Conservation (phyloP, 2,113 vertebrate species). For the Cheilinus undulatus region DNA sequence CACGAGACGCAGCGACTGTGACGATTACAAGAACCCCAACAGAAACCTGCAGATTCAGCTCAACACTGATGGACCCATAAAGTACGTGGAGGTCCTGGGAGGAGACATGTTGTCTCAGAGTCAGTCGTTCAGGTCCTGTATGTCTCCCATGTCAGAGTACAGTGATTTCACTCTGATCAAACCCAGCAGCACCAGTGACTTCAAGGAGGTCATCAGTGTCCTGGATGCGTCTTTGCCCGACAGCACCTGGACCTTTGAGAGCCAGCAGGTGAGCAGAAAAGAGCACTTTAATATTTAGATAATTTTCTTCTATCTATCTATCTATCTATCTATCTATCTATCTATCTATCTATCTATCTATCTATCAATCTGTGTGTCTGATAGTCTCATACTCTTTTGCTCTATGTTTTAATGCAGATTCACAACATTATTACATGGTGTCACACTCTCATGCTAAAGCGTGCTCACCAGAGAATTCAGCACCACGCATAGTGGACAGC, state of each 20-base stretch:
- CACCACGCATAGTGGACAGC: conserved; percentile 33
- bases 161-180: conserved; percentile 90
- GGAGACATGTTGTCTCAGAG: conserved; percentile 87
- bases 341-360: conserved; percentile 28
- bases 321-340: conserved; percentile 18
- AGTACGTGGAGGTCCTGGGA: conserved; percentile 93
- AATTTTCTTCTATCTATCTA: too few species aligned
- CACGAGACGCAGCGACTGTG: conserved; percentile 60
- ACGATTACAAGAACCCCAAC: conserved; percentile 85
- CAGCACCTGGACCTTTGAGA: conserved; percentile 64
- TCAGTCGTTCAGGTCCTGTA: conserved; percentile 89
- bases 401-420: not conserved
- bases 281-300: too few species aligned
- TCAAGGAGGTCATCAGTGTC: conserved; percentile 66
- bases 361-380: not conserved
- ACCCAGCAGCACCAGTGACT: conserved; percentile 73
- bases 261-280: conserved; percentile 73
- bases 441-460: not conserved
- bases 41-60: conserved; percentile 88
- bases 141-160: conserved; percentile 86
- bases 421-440: too few species aligned
- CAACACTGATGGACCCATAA: conserved; percentile 90
- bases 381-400: not conserved
- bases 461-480: conserved; percentile 10
- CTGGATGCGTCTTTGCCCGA: conserved; percentile 65